phyloP scores from a whole-genome alignment of 2,888 invertebrate genomes.

The Chalcis sispes region DNA sequence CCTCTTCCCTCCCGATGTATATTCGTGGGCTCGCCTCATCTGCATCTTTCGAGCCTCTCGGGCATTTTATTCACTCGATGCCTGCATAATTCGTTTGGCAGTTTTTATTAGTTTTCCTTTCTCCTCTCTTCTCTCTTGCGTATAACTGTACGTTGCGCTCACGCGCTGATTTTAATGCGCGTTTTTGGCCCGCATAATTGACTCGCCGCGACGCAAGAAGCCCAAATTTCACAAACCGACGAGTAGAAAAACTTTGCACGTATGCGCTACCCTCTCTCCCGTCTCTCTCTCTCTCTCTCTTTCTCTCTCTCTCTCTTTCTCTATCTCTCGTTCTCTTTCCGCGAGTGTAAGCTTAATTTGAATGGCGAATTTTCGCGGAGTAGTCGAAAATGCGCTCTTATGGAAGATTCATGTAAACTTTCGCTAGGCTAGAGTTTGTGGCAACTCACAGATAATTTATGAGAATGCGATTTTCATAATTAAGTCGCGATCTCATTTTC shows the following conservation, averaged over 20 bases:
- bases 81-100: conserved; percentile 40
- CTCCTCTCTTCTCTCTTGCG: too few relatives aligned
- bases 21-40: conserved; percentile 23
- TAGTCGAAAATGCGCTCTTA: too few relatives aligned
- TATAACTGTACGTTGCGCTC: conserved; percentile 1
- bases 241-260: conserved; percentile 1
- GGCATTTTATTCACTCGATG: conserved; percentile 29
- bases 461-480: too few relatives aligned
- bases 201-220: neutral
- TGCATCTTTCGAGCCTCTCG: conserved; percentile 39
- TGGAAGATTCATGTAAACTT: too few relatives aligned
- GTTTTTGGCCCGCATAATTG: neutral
- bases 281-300: too few relatives aligned
- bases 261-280: neutral
- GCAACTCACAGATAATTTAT: too few relatives aligned
- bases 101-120: conserved; percentile 28
- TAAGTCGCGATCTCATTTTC: too few relatives aligned
- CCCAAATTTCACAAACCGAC: neutral
- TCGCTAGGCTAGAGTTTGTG: too few relatives aligned
- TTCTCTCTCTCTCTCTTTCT: too few relatives aligned
- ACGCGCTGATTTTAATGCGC: conserved; percentile 36
- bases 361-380: conserved; percentile 3
- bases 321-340: too few relatives aligned
- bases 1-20: neutral
- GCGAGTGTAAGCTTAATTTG: too few relatives aligned